Conservation (phyloP, 2,888 invertebrate genomes). For the Lithophane semibrunnea region DNA sequence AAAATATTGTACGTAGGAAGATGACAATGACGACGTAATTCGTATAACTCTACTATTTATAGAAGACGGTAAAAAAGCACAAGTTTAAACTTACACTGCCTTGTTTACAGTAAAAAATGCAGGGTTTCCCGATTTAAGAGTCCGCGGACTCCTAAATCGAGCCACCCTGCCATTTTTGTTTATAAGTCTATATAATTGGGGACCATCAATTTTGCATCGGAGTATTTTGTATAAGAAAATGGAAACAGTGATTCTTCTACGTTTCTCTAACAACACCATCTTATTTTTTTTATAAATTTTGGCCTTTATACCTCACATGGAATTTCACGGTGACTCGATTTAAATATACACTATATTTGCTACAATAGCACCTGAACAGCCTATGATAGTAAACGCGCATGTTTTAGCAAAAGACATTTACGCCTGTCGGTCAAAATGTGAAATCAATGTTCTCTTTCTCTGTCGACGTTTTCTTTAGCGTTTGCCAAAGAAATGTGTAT, state of each 20-base stretch:
- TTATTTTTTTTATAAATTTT: too few species aligned
- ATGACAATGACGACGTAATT: neutral
- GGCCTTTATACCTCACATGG: too few species aligned
- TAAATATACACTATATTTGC: neutral
- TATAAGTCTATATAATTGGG: too few species aligned
- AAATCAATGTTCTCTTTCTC: constrained; percentile 59
- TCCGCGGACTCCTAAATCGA: too few species aligned
- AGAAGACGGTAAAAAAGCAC: constrained; percentile 3
- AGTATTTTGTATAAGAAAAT: neutral
- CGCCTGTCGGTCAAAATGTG: constrained; percentile 29
- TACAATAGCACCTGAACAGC: constrained; percentile 1
- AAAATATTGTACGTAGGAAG: neutral
- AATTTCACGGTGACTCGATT: too few species aligned
- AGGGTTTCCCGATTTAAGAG: too few species aligned
- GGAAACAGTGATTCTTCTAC: neutral
- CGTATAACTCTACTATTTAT: neutral
- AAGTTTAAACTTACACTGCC: too few species aligned
- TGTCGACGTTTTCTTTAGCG: constrained; percentile 41
- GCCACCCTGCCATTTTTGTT: neutral
- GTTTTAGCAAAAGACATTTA: constrained; percentile 31
- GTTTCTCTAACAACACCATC: too few species aligned
- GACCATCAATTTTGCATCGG: neutral
- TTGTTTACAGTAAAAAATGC: too few species aligned
- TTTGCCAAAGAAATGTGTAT: constrained; percentile 29
- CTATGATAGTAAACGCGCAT: constrained; percentile 28